Evolutionary conservation across 2,797 vertebrate species (phyloP), one percentile per base, ranked within the genome.

Genomic region (Craterocephalus amniculus): DNA sequence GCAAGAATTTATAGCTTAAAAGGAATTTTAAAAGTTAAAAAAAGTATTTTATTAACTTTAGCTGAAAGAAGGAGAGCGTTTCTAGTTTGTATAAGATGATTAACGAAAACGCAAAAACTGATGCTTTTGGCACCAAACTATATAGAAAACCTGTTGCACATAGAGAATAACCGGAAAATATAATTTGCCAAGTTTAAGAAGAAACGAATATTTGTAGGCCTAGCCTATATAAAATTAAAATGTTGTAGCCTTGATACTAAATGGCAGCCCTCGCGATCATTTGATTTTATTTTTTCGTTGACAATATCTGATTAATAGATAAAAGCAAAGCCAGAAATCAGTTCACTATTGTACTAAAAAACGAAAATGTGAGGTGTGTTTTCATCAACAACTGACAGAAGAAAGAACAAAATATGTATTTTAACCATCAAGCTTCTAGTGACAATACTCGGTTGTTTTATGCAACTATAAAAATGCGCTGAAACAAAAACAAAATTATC

Each of bases 71-170:
- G 24, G 22, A 59, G 24, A 12, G 3, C 0, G 9, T 14, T 56
- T 27, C 1, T 18, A 71, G 51, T 70, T 76, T 29, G 27, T 8
- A 13, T 26, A 3, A 48, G 35, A 24, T 40, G 20, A 70, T 66
- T 62, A n/a, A 43, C 0, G n/a, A 60, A 10, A 51, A 61, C 26
- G 72, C 29, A 64, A 74, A 67, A 57, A 52, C 20, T 1, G 16
- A 35, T 31, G 34, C 6, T 54, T 56, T 32, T 31, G 32, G 26
- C 74, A 8, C 16, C 63, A 72, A 66, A 52, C 58, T 29, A 18
- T 16, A 27, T 0, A 31, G 22, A 2, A n/a, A 12, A 18, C 6
- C 27, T 38, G 31, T 6, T 56, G 31, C 20, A 27, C 55, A 48
- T 1, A 24, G 3, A 51, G 36, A 64, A 22, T 0, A 26, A 22